Evolutionary conservation across 1,140 invertebrate species (phyloP).

Genomic region (Papilio aristodemus): DNA sequence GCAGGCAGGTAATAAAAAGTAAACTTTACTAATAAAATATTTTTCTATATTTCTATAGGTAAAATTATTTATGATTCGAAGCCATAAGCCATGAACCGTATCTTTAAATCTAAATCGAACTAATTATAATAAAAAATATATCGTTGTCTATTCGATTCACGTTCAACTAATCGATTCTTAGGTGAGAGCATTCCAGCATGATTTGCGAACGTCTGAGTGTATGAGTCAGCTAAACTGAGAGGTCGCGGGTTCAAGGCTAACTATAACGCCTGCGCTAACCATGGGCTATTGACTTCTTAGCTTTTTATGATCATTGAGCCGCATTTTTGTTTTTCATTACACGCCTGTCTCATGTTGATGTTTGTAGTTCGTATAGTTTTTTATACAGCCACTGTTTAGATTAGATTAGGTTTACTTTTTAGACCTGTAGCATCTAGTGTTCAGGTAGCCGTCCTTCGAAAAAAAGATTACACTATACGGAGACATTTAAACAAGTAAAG

Average conservation of each 20-base stretch:
- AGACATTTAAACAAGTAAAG: too few relatives aligned
- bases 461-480: too few relatives aligned
- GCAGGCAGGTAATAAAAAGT: background rate
- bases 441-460: too few relatives aligned
- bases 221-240: background rate
- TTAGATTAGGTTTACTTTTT: too few relatives aligned
- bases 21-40: too few relatives aligned
- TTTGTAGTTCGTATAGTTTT: too few relatives aligned
- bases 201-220: background rate
- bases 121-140: background rate
- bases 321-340: background rate
- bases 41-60: too few relatives aligned
- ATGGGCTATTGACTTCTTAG: slow-evolving; percentile 12
- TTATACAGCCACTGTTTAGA: background rate
- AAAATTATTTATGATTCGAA: too few relatives aligned
- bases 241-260: slow-evolving; percentile 2
- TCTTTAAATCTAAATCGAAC: background rate
- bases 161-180: background rate
- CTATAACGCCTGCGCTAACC: slow-evolving; percentile 3
- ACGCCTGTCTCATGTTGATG: background rate
- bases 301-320: background rate
- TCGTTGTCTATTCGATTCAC: background rate
- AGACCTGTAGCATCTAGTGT: too few relatives aligned
- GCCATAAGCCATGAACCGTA: too few relatives aligned
- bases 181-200: background rate